Base-by-base conservation (phyloP, 92 coral and sea anemone species). In the Phenganax stokvisi region DNA sequence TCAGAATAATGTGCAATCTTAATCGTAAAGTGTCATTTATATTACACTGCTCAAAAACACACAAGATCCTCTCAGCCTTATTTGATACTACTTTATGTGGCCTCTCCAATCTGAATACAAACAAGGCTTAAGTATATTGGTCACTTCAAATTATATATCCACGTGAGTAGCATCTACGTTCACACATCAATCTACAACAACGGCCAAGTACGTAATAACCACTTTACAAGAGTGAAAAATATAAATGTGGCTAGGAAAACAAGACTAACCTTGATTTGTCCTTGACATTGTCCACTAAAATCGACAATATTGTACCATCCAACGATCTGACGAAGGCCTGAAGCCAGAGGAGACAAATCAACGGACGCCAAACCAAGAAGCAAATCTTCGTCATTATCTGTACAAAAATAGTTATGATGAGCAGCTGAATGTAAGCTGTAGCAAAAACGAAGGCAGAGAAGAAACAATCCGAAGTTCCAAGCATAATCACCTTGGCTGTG, bases 241-340 rank as follows among this genome's bases (percentile, higher is more conserved):
- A 37, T 37, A 1, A 37, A 37, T 37, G 2, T 37, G 47, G 5
- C 47, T 37, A 1, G 47, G 27, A 66, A 29, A 12, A 28, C 13
- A 29, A 58, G 15, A 28, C 57, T 53, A 67, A 90, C 97, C 96
- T 92, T 92, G 16, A 94, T 88, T 80, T 94, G 98, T 51, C 98
- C 98, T 78, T 90, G 89, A 79, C 97, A 88, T 68, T 92, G 90
- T 58, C 98, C 98, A 74, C 80, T 87, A 70, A 94, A 89, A 56
- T 89, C 96, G 9, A 86, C 84, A 28, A 94, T 80, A 84, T 94
- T 94, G 83, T 94, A 94, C 98, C 98, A 94, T 10, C 98, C 98
- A 57, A 88, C 83, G 30, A 94, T 79, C 83, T 91, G 93, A 25
- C 98, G 85, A 81, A 94, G 86, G 52, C 98, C 98, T 15, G 96